Base-by-base conservation (phyloP, 2,888 invertebrate species). In the Agrilus biguttatus region DNA sequence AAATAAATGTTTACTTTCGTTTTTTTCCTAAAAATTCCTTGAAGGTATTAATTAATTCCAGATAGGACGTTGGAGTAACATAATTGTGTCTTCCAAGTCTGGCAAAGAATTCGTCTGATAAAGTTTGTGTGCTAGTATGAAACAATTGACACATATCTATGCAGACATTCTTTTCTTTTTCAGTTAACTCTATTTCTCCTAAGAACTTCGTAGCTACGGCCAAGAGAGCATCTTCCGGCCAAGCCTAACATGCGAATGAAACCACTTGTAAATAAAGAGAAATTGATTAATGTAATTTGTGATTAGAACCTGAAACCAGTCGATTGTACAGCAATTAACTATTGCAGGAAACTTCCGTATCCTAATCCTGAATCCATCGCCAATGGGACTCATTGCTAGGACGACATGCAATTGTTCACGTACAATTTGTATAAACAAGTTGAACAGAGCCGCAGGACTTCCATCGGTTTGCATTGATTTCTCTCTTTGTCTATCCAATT, bases 281-380 rank as follows among this genome's bases (percentile, higher is more conserved):
- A 10, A 28, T 10, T 10, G 10, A 6, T 23, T 28, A 10, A 28
- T 2, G 2, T 8, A 28, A 28, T 28, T 10, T 2, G 10, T 10
- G 10, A 2, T 8, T 8, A 10, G 41, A 48, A 76, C 77, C 71
- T 88, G 90, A 64, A 93, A 89, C 93, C 93, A 93, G 63, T 93
- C 91, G 48, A 93, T 92, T 1, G 92, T 93, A 60, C 93, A 93
- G 61, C 92, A 93, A 62, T 92, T 95, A 45, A 93, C 88, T 14
- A 95, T 75, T 0, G 91, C 81, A 0, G 93, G 93, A 62, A 93
- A 95, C 64, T 90, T 92, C 42, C 92, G 72, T 28, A 93, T 79
- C 43, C 87, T 74, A 53, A 78, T 81, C 39, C 88, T 72, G 58
- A 93, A 80, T 6, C 82, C 78, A 36, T 87, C 86, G 5, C 92